These are phyloP conservation scores for Taenaris catops DNA, from an alignment of 2,888 invertebrate species.

Conservation along the genomic window DNA sequence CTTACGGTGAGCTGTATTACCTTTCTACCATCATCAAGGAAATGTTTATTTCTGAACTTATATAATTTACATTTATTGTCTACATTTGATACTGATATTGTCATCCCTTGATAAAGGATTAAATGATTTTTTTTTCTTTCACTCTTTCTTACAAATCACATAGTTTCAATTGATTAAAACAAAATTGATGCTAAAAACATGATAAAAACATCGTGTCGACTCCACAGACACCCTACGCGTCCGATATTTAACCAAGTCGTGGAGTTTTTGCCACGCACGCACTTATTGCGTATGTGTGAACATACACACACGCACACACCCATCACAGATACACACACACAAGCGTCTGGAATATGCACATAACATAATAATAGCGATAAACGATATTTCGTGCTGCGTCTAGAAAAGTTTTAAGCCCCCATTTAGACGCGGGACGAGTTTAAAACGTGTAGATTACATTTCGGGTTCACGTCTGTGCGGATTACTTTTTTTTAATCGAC, in stretches of 20 bases:
- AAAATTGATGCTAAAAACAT: no score
- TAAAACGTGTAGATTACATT: constrained; percentile 1
- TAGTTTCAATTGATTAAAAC: no score
- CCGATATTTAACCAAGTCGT: constrained; percentile 75
- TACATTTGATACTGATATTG: no score
- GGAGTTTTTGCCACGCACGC: constrained; percentile 75
- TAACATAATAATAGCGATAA: constrained; percentile 24
- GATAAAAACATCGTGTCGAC: constrained; percentile 20
- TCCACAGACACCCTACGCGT: constrained; percentile 37
- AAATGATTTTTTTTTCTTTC: no score
- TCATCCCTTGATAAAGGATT: no score
- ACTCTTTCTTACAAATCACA: no score
- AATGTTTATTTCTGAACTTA: no score
- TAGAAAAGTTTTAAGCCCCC: constrained; percentile 15
- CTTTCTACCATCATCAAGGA: no score
- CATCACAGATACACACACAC: constrained; percentile 32
- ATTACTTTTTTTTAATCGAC: not conserved
- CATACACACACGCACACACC: constrained; percentile 33
- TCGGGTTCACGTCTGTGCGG: not conserved
- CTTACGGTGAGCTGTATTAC: no score
- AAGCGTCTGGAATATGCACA: constrained; percentile 24
- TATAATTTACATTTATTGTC: no score
- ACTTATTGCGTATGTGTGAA: constrained; percentile 43
- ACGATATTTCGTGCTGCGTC: constrained; percentile 25
- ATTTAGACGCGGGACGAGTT: constrained; percentile 5